Evolutionary conservation across 2,888 invertebrate species (phyloP).

Genomic region (Augiades crinisus): DNA sequence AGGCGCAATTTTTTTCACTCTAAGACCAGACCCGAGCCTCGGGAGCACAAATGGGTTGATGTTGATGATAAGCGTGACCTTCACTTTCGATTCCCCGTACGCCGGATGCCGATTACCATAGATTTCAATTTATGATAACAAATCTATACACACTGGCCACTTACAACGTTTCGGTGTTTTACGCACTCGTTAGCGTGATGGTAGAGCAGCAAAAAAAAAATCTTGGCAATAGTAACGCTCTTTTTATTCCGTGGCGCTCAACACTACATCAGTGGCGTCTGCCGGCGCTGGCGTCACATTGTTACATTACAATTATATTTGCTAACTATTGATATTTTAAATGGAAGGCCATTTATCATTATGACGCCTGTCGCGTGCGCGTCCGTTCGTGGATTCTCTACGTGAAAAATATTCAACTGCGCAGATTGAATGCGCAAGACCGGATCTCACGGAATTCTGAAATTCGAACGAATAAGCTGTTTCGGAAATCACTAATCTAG

Average conservation of each 20-base stretch:
- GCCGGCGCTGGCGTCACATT: slow-evolving; percentile 34
- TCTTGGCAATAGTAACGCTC: slow-evolving; percentile 59
- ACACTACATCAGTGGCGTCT: slow-evolving; percentile 46
- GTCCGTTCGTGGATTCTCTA: slow-evolving; percentile 11
- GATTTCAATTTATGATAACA: slow-evolving; percentile 12
- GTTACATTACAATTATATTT: slow-evolving; percentile 31
- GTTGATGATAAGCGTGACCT: neutral
- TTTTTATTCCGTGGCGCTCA: slow-evolving; percentile 58
- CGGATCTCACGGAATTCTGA: slow-evolving; percentile 7
- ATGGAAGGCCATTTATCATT: slow-evolving; percentile 25
- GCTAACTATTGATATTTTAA: slow-evolving; percentile 32
- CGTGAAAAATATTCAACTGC: slow-evolving; percentile 11
- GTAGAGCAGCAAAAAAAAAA: slow-evolving; percentile 58
- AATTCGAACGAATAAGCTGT: neutral
- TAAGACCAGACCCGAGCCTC: no score
- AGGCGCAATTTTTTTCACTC: neutral
- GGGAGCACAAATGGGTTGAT: no score
- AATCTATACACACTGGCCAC: slow-evolving; percentile 33
- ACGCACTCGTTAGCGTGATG: slow-evolving; percentile 51
- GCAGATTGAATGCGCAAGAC: neutral
- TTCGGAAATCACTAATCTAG: neutral
- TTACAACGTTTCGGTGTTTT: slow-evolving; percentile 46
- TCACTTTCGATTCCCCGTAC: neutral
- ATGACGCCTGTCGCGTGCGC: slow-evolving; percentile 24
- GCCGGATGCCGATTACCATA: slow-evolving; percentile 14